These are phyloP conservation scores for Bombus superbus DNA, from an alignment of 1,140 invertebrate species.

Conservation along the genomic window DNA sequence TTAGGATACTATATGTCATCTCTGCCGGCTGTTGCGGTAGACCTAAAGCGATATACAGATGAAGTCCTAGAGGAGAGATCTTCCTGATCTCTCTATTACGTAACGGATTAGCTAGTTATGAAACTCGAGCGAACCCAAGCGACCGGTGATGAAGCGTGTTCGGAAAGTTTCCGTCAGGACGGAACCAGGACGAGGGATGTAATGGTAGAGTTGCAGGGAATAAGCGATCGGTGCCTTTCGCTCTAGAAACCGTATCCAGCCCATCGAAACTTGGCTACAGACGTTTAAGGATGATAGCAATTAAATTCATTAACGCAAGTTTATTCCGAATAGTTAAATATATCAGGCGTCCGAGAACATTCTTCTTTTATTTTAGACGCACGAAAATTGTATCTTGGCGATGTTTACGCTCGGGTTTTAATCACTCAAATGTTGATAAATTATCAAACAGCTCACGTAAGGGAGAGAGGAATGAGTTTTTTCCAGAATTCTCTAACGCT, in stretches of 20 bases:
- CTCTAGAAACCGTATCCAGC: constrained; percentile 33
- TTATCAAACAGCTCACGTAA: too few species aligned
- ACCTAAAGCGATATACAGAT: constrained; percentile 37
- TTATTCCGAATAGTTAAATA: neutral
- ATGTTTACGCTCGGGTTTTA: neutral
- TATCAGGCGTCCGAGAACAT: neutral
- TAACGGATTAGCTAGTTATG: constrained; percentile 79
- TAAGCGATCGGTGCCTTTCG: constrained; percentile 66
- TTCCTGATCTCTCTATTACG: constrained; percentile 79
- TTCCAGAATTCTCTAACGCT: neutral
- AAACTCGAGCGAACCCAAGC: constrained; percentile 72
- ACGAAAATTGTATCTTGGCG: neutral
- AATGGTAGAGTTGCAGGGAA: constrained; percentile 62
- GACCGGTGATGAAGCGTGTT: constrained; percentile 74
- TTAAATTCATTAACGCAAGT: neutral
- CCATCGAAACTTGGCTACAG: constrained; percentile 44
- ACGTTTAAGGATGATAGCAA: constrained; percentile 31
- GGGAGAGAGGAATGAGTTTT: neutral
- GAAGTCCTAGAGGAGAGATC: constrained; percentile 58
- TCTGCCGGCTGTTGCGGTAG: constrained; percentile 28
- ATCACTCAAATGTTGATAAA: too few species aligned
- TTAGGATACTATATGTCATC: constrained; percentile 33
- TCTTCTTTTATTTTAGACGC: neutral
- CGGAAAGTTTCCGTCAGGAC: constrained; percentile 65
- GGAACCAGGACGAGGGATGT: constrained; percentile 53